phyloP scores from a whole-genome alignment of 35 echinoderm and acorn worm species.

The Stichopus chloronotus region DNA sequence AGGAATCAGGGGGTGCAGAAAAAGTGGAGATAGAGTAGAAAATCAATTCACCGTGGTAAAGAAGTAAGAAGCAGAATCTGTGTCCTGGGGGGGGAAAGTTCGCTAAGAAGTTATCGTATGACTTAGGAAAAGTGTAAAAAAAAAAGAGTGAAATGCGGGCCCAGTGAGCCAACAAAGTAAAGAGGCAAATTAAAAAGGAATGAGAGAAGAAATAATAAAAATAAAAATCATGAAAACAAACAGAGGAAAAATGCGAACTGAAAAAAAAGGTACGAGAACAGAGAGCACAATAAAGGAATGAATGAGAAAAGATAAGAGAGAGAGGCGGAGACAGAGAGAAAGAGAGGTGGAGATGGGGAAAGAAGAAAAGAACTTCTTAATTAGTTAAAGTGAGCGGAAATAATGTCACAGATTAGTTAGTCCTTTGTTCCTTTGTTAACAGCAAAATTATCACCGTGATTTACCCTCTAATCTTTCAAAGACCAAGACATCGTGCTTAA shows the following conservation, averaged over 20 bases:
- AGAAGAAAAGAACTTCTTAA: constrained; percentile 16
- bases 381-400: constrained; percentile 32
- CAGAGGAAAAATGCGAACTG: too few species aligned
- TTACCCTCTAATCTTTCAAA: not conserved
- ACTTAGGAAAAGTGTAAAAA: not conserved
- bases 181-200: too few species aligned
- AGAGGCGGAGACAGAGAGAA: not conserved
- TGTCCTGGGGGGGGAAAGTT: not conserved
- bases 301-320: not conserved
- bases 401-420: not conserved
- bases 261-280: not conserved
- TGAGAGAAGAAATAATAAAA: too few species aligned
- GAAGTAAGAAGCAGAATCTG: not conserved
- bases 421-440: constrained; percentile 45
- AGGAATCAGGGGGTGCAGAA: not conserved
- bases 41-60: not conserved
- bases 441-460: not conserved
- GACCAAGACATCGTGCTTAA: not conserved
- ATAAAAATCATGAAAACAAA: too few species aligned
- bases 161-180: too few species aligned
- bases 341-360: not conserved
- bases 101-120: not conserved
- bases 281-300: not conserved
- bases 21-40: not conserved
- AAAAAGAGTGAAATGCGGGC: not conserved